Evolutionary conservation across 2,113 vertebrate genomes (phyloP).

Genomic region (Ursus arctos): DNA sequence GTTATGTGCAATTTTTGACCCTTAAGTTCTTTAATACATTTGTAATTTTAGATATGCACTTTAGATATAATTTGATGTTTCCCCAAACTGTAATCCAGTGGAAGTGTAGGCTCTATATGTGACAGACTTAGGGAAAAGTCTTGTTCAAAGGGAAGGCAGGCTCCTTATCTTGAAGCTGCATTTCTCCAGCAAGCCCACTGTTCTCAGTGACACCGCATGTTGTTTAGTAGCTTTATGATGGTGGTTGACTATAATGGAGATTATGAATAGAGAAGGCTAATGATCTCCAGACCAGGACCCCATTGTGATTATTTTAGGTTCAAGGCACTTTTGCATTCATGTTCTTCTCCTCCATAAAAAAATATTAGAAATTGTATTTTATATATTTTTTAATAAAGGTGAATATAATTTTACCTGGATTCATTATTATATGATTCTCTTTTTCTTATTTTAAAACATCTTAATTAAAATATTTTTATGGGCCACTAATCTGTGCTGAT

Average conservation of each 20-base stretch:
- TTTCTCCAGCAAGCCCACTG: background rate
- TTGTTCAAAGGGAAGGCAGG: background rate
- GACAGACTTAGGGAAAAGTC: background rate
- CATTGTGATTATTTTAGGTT: background rate
- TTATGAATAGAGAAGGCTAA: background rate
- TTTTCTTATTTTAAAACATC: conserved; percentile 13
- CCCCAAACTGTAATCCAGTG: background rate
- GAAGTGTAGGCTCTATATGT: background rate
- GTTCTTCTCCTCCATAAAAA: background rate
- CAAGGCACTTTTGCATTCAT: background rate
- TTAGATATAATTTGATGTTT: conserved; percentile 20
- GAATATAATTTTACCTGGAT: background rate
- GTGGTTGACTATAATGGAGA: background rate
- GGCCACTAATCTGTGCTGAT: background rate
- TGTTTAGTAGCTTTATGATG: background rate
- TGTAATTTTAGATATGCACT: background rate
- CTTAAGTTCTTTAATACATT: conserved; percentile 1
- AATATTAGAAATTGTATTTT: background rate
- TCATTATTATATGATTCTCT: background rate
- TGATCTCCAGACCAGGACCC: background rate
- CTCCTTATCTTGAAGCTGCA: background rate
- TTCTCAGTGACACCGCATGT: background rate
- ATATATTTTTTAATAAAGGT: background rate
- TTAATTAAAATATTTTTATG: background rate
- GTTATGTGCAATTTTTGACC: background rate